Percentiles rank a stretch among this genome's conserved stretches.
Evolutionary conservation across 2,888 invertebrate species (phyloP).

Genomic region (Bugula neritina): DNA sequence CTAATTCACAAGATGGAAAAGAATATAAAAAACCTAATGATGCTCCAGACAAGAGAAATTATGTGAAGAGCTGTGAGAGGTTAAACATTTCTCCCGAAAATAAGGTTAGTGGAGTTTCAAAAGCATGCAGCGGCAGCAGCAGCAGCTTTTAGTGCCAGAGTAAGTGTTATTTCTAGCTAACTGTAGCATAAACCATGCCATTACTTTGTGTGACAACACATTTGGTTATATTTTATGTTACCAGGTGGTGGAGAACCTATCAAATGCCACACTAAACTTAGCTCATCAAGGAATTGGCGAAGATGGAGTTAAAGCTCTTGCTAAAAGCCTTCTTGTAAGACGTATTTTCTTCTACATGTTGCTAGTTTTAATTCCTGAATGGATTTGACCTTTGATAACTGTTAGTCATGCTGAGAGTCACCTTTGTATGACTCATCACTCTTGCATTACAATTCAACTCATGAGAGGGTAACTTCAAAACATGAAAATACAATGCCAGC

Average conservation of each 20-base stretch:
- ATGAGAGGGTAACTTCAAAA: too few species aligned
- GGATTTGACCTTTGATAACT: not conserved
- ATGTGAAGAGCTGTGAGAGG: not conserved
- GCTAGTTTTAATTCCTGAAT: not conserved
- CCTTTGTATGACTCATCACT: not conserved
- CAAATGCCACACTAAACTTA: slow-evolving; percentile 35
- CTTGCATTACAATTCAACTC: not conserved
- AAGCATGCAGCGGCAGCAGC: too few species aligned
- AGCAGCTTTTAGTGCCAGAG: too few species aligned
- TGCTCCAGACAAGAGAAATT: not conserved
- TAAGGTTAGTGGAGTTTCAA: not conserved
- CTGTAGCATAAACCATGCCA: too few species aligned
- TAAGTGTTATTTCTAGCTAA: too few species aligned
- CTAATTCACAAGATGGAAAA: not conserved
- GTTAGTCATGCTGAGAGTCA: not conserved
- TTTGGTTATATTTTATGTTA: too few species aligned
- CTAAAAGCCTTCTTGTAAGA: slow-evolving; percentile 41
- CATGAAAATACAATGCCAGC: too few species aligned
- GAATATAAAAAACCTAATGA: not conserved
- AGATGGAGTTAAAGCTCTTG: slow-evolving; percentile 40
- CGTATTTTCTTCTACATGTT: not conserved
- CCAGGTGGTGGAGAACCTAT: slow-evolving; percentile 37
- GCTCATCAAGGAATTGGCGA: slow-evolving; percentile 40
- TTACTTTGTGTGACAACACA: too few species aligned
- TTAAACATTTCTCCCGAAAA: not conserved